These are phyloP conservation scores for Poecilus cupreus DNA, from an alignment of 2,888 invertebrate species.

Conservation along the genomic window DNA sequence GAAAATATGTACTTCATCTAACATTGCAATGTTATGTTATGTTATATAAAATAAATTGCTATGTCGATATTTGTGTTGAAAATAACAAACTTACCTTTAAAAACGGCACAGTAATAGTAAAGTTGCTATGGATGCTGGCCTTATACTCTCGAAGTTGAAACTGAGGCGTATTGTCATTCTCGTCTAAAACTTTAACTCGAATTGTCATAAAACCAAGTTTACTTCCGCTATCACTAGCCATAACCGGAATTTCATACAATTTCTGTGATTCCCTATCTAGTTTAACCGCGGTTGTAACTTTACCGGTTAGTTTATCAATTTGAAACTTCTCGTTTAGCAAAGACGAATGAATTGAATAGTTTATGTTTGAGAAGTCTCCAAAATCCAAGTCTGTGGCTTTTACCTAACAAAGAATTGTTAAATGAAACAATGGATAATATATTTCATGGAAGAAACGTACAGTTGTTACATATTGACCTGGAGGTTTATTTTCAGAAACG, in stretches of 20 bases:
- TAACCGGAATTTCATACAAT: constrained; percentile 84
- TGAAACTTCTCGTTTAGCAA: constrained; percentile 83
- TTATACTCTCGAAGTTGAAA: constrained; percentile 87
- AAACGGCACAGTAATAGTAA: constrained; percentile 76
- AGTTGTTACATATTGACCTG: constrained; percentile 84
- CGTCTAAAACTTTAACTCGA: constrained; percentile 87
- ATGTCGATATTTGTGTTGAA: too few species aligned
- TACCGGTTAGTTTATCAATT: constrained; percentile 83
- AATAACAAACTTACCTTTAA: constrained; percentile 74
- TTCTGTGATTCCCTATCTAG: constrained; percentile 85
- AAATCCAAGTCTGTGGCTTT: constrained; percentile 89
- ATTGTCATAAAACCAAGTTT: constrained; percentile 84
- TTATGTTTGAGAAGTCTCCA: constrained; percentile 83
- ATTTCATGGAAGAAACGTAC: constrained; percentile 69
- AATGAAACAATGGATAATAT: neutral
- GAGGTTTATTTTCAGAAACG: constrained; percentile 86
- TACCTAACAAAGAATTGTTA: constrained; percentile 72
- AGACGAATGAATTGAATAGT: constrained; percentile 87
- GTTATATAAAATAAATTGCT: too few species aligned
- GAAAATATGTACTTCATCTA: too few species aligned
- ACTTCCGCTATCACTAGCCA: constrained; percentile 89
- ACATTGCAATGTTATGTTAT: too few species aligned
- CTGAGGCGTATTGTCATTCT: constrained; percentile 88
- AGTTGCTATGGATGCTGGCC: constrained; percentile 80
- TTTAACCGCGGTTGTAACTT: constrained; percentile 77